Evolutionary conservation across 2,797 vertebrate species (phyloP), one percentile per base, ranked within the genome.

Genomic region (Botia almorhae): DNA sequence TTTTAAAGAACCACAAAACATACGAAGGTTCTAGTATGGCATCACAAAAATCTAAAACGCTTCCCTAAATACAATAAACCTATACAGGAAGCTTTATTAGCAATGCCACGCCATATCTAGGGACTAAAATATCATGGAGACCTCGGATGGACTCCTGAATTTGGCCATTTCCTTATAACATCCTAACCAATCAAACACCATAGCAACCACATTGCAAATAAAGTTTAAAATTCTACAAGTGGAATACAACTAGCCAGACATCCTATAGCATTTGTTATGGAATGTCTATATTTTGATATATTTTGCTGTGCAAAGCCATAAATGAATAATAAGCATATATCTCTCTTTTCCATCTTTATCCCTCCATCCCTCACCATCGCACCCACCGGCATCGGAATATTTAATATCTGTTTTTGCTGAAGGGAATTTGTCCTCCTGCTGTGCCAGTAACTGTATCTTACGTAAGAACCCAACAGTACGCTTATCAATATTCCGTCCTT

Each of bases 401-500:
- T 68, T 74, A 48, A 55, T 55, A 79, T 79, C n/a, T 72, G 60
- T 72, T 80, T 71, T 69, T 80, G 77, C 69, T 80, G 77, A 80
- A 55, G 77, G 69, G 77, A 80, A 65, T 80, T 72, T 64, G 77
- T 55, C 69, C 23, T 74, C 78, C 78, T 58, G 78, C 78, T 60
- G 71, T 48, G 78, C 39, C 14, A 74, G 70, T 80, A 80, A 80
- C 78, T 58, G 70, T 64, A 56, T 68, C 78, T 80, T 74, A 80
- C 70, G 60, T 80, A 80, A 80, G 69, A 56, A 48, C 78, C 60
- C 78, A 73, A 51, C 21, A 14, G 68, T 36, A 29, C 21, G 50
- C 67, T 63, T 76, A 81, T 71, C 73, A 76, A 81, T 76, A 76
- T 76, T 81, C 68, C 72, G 76, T 46, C 74, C 51, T 63, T 76